Base-by-base conservation (phyloP, 2,888 invertebrate genomes). In the Callinectes sapidus region DNA sequence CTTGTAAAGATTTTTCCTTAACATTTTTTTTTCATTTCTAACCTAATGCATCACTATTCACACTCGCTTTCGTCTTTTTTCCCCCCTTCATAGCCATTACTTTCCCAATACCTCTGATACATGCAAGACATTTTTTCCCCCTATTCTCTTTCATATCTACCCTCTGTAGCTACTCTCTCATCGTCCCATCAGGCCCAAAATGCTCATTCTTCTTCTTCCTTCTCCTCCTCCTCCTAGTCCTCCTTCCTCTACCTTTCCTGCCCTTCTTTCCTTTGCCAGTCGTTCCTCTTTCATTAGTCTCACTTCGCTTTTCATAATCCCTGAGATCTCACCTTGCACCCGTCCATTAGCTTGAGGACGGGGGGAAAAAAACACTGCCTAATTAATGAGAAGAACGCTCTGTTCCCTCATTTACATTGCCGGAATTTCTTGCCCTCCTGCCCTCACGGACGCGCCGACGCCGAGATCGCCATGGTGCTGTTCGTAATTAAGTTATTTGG, bases 221-320 rank as follows among this genome's bases (percentile, higher is more conserved):
- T 13, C 10, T 32, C 35, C 6, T 16, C 13, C 35, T 81, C 81
- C 18, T 18, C 81, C 18, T 81, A 6, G 71, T n/a, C 10, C n/a
- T 77, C 28, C 13, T 77, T 23, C n/a, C 13, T 77, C 71, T 81
- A 1, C 81, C 81, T 81, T 81, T 81, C 35, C 35, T 35, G 18
- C 32, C 35, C 81, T 77, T 77, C 71, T 32, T 35, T 81, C 35
- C 35, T 32, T 81, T 81, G 8, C 81, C 18, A 32, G 81, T 35
- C 81, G 35, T 81, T 35, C 35, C 35, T 81, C 81, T 81, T 81
- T 81, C 81, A 81, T 81, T 81, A 81, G 81, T 35, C 81, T 81
- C 81, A 35, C 81, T 16, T 35, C 35, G 35, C 81, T 81, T 81
- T 81, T 81, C 81, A 81, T 81, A 81, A 81, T 81, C 81, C 81